Base-by-base conservation (phyloP, 2,113 vertebrate genomes). In the Eonycteris spelaea region DNA sequence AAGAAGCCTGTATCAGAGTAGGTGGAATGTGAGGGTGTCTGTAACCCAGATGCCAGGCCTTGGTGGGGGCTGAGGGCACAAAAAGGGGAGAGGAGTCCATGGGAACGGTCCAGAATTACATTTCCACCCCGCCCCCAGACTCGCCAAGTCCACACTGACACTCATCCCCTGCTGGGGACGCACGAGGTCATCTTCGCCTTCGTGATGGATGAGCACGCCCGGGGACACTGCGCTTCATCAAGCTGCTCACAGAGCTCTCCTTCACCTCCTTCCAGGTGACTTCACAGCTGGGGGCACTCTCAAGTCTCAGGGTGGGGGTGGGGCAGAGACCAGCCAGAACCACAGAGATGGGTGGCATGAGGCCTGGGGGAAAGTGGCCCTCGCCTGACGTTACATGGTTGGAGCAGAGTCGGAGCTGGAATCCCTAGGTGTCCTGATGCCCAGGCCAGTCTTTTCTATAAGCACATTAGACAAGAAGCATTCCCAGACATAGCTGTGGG, bases 151-250 rank as follows among this genome's bases (percentile, higher is more conserved):
- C 65, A 99, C 99, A 0, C 75, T 99, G 98, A 99, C 99, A 5
- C 98, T 99, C 91, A 99, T 99, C 80, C 99, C 0, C 98, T 99
- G 45, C 98, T 99, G 98, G 99, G 99, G 28, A 99, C 99, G 28
- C 99, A 99, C 3, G 99, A 99, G 89, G 98, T 99, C 89, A 98
- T 99, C 95, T 99, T 99, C 95, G 99, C 99, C 40, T 98, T 99
- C 48, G 98, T 99, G 92, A 98, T 99, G 28, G 99, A 99, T 0
- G 99, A 99, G 43, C 98, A 99, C 0, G 99, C 98, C 68, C 98
- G 96, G 95, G 99, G 14, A 98, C 97, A 43, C 97, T 99, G 95
- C 99, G 99, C 75, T 99, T 98, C 24, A 93, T 99, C 98, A 99
- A 99, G 86, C 98, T 99, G 67, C 99, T 99, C 93, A 99, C 99